phyloP scores from a whole-genome alignment of 2,113 vertebrate genomes.

The Chloropsis hardwickii region DNA sequence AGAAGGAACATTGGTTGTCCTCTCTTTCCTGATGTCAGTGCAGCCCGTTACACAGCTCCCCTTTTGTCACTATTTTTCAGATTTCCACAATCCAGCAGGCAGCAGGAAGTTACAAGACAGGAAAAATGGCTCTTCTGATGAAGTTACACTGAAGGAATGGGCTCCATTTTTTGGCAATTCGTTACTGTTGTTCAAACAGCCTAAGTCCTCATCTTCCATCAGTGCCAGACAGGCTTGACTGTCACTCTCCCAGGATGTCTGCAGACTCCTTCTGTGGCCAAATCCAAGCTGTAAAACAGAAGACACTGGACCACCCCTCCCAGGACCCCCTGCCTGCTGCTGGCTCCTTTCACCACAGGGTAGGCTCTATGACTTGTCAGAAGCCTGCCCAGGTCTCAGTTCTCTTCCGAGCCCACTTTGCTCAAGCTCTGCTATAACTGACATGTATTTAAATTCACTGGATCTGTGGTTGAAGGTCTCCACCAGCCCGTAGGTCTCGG shows the following conservation, averaged over 20 bases:
- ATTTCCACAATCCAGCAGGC: background rate
- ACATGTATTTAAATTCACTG: slow-evolving; percentile 89
- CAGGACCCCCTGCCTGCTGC: background rate
- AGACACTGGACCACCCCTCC: background rate
- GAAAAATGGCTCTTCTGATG: background rate
- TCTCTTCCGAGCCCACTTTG: slow-evolving; percentile 80
- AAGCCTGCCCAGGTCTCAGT: slow-evolving; percentile 47
- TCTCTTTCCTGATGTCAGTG: background rate
- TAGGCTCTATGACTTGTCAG: slow-evolving; percentile 46
- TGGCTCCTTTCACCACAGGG: background rate
- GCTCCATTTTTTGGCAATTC: background rate
- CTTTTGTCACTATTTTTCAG: background rate
- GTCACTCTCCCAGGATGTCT: background rate
- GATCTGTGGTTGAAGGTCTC: slow-evolving; percentile 91
- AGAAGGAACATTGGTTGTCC: background rate
- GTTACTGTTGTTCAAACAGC: background rate
- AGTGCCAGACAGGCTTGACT: background rate
- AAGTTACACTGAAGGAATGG: background rate
- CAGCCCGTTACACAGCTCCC: background rate
- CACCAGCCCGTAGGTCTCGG: slow-evolving; percentile 81
- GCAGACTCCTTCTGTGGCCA: background rate
- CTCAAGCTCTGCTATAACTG: slow-evolving; percentile 88
- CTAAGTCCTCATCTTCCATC: background rate
- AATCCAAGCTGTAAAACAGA: background rate
- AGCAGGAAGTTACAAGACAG: background rate